These are phyloP conservation scores for Cynaeus angustus DNA, from an alignment of 2,888 invertebrate genomes.

Conservation along the genomic window DNA sequence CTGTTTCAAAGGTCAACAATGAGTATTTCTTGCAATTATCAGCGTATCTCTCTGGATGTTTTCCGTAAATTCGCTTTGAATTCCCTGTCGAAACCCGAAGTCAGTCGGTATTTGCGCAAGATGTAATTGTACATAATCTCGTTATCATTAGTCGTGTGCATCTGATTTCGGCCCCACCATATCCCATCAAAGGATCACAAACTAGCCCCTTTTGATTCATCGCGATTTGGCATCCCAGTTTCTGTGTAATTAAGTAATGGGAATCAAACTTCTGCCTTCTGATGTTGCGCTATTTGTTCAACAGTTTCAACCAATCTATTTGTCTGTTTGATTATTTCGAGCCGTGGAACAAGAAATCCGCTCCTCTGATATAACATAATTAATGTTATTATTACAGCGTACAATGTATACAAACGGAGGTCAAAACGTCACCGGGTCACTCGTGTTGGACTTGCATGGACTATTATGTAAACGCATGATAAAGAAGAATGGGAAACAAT, in stretches of 20 bases:
- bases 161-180: slow-evolving; percentile 66
- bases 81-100: slow-evolving; percentile 31
- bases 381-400: slow-evolving; percentile 16
- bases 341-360: slow-evolving; percentile 24
- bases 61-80: slow-evolving; percentile 26
- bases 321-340: slow-evolving; percentile 51
- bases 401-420: slow-evolving; percentile 33
- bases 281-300: slow-evolving; percentile 69
- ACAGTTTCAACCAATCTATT: slow-evolving; percentile 61
- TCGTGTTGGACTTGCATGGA: slow-evolving; percentile 39
- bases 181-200: slow-evolving; percentile 67
- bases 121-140: slow-evolving; percentile 72
- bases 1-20: no score
- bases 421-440: slow-evolving; percentile 42
- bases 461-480: slow-evolving; percentile 44
- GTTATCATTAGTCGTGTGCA: slow-evolving; percentile 70
- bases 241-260: slow-evolving; percentile 72
- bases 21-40: no score
- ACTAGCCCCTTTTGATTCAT: slow-evolving; percentile 61
- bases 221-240: slow-evolving; percentile 63
- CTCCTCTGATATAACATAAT: slow-evolving; percentile 5
- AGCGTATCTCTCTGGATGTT: not conserved
- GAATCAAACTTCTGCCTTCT: slow-evolving; percentile 71
- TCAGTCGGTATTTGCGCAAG: slow-evolving; percentile 59
- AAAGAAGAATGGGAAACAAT: slow-evolving; percentile 23